phyloP scores from a whole-genome alignment of 30 jellyfish, hydroid and myxozoan genomes.

The Rhopilema esculentum region DNA sequence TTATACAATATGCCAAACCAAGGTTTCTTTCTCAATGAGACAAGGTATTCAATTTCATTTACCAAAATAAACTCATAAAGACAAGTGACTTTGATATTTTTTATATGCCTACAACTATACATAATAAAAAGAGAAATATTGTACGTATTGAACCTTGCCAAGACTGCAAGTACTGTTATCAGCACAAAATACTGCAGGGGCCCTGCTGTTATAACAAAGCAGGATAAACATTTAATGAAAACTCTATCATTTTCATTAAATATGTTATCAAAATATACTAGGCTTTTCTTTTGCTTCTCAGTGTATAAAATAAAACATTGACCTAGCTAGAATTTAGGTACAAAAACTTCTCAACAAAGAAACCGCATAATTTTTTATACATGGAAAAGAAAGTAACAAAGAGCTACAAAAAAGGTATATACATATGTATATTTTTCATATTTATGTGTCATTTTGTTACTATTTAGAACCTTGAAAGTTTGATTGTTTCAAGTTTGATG shows the following conservation, averaged over 20 bases:
- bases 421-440: no score
- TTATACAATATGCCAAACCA: no score
- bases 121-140: not conserved
- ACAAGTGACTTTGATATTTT: not conserved
- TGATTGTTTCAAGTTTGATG: no score
- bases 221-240: not conserved
- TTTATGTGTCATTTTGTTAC: no score
- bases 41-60: no score
- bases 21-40: no score
- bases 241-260: not conserved
- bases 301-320: not conserved
- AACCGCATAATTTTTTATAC: not conserved
- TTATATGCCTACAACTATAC: not conserved
- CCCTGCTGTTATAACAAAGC: not conserved
- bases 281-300: not conserved
- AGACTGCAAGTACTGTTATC: not conserved
- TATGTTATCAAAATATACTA: not conserved
- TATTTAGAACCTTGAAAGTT: no score
- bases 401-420: not conserved
- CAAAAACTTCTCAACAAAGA: not conserved
- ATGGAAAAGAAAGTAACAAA: not conserved
- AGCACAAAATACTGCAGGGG: not conserved
- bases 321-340: not conserved
- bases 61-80: not conserved
- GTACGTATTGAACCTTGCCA: not conserved